These are phyloP conservation scores for Troides aeacus DNA, from an alignment of 2,888 invertebrate species.

Conservation along the genomic window DNA sequence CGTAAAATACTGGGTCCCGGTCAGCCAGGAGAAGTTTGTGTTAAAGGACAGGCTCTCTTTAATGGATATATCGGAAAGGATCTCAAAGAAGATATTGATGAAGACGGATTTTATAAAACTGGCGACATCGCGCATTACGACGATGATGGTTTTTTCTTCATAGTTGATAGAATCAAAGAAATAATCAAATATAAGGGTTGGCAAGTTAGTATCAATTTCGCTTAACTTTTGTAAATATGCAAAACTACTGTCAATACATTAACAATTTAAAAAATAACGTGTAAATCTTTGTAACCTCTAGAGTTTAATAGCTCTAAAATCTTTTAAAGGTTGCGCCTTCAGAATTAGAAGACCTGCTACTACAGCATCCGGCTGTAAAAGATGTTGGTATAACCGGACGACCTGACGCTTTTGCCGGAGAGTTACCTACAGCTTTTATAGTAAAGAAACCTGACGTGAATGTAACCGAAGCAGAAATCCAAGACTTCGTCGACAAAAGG, in stretches of 20 bases:
- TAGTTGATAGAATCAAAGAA: conserved; percentile 63
- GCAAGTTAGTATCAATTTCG: conserved; percentile 48
- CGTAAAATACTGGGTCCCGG: conserved; percentile 53
- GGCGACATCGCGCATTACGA: conserved; percentile 66
- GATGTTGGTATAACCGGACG: conserved; percentile 58
- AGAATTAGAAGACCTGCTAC: conserved; percentile 57
- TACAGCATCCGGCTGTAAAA: conserved; percentile 55
- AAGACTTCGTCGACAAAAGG: conserved; percentile 52
- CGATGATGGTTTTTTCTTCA: conserved; percentile 57
- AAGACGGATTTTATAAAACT: conserved; percentile 60
- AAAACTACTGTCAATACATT: too few relatives aligned
- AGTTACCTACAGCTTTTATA: conserved; percentile 61
- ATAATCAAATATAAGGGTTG: conserved; percentile 65
- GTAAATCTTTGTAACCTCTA: background rate
- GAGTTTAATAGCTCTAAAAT: background rate
- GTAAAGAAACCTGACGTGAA: conserved; percentile 45
- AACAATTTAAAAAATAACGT: too few relatives aligned
- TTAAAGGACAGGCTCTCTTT: conserved; percentile 57
- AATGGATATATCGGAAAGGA: conserved; percentile 56
- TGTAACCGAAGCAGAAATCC: conserved; percentile 52
- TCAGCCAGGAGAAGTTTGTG: conserved; percentile 56
- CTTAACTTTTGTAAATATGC: background rate
- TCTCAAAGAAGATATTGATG: conserved; percentile 47
- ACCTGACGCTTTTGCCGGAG: conserved; percentile 54
- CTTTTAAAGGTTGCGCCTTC: conserved; percentile 57